These are phyloP conservation scores for Scaptomyza montana DNA, from an alignment of 1,140 invertebrate species.

Conservation along the genomic window DNA sequence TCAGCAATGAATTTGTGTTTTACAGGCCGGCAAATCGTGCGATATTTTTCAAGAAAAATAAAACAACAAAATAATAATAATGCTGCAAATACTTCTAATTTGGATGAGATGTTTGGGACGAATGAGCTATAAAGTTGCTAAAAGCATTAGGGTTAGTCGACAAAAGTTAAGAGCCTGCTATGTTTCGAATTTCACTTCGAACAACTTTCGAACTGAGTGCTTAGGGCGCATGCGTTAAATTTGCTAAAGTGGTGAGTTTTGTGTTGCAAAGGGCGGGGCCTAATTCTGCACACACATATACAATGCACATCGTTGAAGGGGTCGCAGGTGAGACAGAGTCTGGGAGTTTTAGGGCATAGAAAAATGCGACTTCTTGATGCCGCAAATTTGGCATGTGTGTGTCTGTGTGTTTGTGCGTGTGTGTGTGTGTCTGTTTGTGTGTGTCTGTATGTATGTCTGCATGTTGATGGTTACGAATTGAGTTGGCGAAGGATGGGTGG, in stretches of 20 bases:
- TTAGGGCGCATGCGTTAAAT: conserved; percentile 37
- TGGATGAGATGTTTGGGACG: conserved; percentile 15
- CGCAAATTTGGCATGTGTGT: conserved; percentile 76
- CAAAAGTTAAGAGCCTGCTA: conserved; percentile 34
- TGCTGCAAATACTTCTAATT: conserved; percentile 30
- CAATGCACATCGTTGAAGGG: conserved; percentile 6
- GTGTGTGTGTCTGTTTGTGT: conserved; percentile 14
- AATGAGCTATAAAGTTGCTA: conserved; percentile 38
- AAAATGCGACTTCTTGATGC: conserved; percentile 84
- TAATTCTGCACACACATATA: conserved; percentile 6
- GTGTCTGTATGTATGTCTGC: conserved; percentile 10
- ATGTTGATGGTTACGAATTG: conserved; percentile 7
- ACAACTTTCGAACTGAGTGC: conserved; percentile 27
- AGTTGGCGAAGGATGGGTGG: not conserved
- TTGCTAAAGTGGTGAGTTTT: conserved; percentile 69
- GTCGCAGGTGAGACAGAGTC: not conserved
- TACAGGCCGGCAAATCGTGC: conserved; percentile 26
- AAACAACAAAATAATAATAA: conserved; percentile 25
- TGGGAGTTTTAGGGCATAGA: conserved; percentile 43
- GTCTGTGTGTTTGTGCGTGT: conserved; percentile 10
- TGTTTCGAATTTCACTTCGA: conserved; percentile 37
- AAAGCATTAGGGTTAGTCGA: not conserved
- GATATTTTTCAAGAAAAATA: conserved; percentile 16
- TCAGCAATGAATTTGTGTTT: not conserved
- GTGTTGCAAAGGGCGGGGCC: conserved; percentile 56